These are phyloP conservation scores for Heliconius congener DNA, from an alignment of 1,140 invertebrate species.

Conservation along the genomic window DNA sequence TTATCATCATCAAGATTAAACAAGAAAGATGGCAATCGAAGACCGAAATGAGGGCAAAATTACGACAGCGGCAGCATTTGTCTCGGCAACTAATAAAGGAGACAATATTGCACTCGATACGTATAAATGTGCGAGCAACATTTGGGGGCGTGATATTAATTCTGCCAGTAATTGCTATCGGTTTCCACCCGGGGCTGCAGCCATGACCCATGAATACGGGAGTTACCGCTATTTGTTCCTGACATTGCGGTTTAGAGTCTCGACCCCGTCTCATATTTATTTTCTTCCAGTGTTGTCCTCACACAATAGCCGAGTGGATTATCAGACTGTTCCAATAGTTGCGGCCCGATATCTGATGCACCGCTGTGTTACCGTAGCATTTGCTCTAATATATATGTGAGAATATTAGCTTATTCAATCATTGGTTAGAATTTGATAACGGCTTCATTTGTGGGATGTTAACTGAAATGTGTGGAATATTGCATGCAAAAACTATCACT, in stretches of 20 bases:
- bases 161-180: slow-evolving; percentile 81
- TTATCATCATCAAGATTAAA: slow-evolving; percentile 74
- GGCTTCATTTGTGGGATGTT: not conserved
- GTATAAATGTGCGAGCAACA: slow-evolving; percentile 80
- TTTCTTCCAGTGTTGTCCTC: slow-evolving; percentile 76
- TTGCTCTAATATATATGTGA: not conserved
- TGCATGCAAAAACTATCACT: not conserved
- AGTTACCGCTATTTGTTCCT: slow-evolving; percentile 81
- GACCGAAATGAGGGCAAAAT: slow-evolving; percentile 71
- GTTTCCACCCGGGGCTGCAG: slow-evolving; percentile 74
- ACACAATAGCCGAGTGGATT: slow-evolving; percentile 70
- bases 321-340: slow-evolving; percentile 64
- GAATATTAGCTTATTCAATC: slow-evolving; percentile 13
- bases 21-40: slow-evolving; percentile 76
- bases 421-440: not conserved
- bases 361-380: slow-evolving; percentile 26
- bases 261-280: slow-evolving; percentile 74
- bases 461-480: not conserved
- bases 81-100: slow-evolving; percentile 80
- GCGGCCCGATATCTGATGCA: slow-evolving; percentile 36
- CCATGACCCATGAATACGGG: slow-evolving; percentile 80
- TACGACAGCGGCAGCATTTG: slow-evolving; percentile 76
- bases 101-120: slow-evolving; percentile 81
- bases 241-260: slow-evolving; percentile 79
- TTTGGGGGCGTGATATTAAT: slow-evolving; percentile 81